Conservation (phyloP, 2,888 invertebrate genomes). For the Noctua comes region DNA sequence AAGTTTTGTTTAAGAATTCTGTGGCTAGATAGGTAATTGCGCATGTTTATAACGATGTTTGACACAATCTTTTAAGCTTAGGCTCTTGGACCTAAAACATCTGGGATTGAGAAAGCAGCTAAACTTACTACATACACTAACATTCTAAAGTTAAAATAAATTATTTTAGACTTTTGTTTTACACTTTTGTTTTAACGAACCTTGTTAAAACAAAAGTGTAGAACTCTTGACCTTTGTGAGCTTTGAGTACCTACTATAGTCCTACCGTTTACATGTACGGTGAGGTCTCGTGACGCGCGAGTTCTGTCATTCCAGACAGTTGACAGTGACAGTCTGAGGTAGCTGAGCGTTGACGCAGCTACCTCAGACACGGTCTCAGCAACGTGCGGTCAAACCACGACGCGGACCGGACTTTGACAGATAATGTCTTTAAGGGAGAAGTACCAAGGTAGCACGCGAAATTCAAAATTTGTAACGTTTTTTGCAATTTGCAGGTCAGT, state of each 20-base stretch:
- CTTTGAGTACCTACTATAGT: neutral
- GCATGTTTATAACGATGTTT: neutral
- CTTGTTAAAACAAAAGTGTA: constrained; percentile 1
- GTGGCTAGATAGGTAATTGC: neutral
- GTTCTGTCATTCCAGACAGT: neutral
- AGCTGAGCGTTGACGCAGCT: too few relatives aligned
- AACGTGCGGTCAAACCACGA: too few relatives aligned
- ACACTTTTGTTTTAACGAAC: too few relatives aligned
- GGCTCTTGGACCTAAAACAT: neutral
- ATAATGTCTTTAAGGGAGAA: neutral
- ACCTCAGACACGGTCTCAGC: neutral
- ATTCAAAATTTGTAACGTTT: neutral
- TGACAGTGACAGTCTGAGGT: too few relatives aligned
- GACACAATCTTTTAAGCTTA: neutral
- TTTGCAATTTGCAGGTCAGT: neutral
- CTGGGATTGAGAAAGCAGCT: neutral
- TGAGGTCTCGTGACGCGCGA: neutral
- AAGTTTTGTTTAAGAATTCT: neutral
- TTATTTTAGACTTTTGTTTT: too few relatives aligned
- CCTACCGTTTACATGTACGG: neutral
- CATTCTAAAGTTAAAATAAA: neutral
- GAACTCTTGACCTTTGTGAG: neutral
- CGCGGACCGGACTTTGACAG: neutral
- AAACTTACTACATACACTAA: neutral
- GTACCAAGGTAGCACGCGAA: too few relatives aligned